Evolutionary conservation across 2,797 vertebrate genomes (phyloP), one percentile per base, ranked within the genome.

Genomic region (Danionella dracula): DNA sequence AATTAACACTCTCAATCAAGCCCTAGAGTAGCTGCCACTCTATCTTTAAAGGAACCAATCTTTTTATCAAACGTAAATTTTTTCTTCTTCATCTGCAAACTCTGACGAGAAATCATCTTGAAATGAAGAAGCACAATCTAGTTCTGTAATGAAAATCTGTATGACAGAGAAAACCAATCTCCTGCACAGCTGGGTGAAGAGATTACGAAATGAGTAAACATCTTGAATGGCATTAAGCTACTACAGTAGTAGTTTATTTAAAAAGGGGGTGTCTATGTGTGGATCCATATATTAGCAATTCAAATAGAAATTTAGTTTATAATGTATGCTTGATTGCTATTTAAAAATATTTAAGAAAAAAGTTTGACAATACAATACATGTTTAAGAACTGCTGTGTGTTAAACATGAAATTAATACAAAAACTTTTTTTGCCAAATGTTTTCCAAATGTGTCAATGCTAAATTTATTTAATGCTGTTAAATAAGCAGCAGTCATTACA

Each of bases 1-100:
- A 75, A 68, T 71, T 76, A 75, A 65, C 41, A 10, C 32, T 53
- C 65, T 67, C 61, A 62, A 59, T 74, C 46, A 70, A 46, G 55
- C 55, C 27, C 48, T 51, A 42, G 9, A 50, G 40, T 34, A 63
- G 46, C 38, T 60, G 34, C 63, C 45, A 65, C n/a, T 59, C 62
- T 71, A 37, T 2, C 19, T n/a, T 65, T 57, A 32, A 27, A 15
- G 32, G 31, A 58, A 44, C 55, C 46, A 37, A 8, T 23, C 20
- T 13, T 56, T 48, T 46, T 31, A 23, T 1, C 0, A 31, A 19
- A 19, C 37, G n/a, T 34, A 17, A 7, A 2, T 35, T 42, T 8
- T 29, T 27, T 4, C 8, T 56, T 40, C 9, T 37, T 42, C 19
- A 11, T 37, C 37, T 27, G 31, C 37, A 29, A 44, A 29, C 15